Base-by-base conservation (phyloP, 2,888 invertebrate species). In the Monoplex corrugatus region DNA sequence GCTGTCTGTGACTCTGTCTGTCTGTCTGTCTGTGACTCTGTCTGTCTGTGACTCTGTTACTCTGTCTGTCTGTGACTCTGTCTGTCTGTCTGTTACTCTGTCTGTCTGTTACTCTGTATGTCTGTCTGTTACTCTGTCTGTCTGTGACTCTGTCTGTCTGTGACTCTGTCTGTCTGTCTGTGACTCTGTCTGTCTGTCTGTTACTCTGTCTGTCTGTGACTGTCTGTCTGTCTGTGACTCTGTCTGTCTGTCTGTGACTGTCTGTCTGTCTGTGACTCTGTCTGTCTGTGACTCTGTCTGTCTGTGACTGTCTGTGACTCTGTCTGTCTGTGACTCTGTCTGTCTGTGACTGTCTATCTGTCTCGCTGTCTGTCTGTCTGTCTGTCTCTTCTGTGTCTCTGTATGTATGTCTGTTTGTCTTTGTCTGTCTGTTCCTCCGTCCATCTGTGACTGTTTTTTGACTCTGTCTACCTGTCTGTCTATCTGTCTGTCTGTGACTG, bases 191-290 rank as follows among this genome's bases (percentile, higher is more conserved):
- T 23, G 16, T 23, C 3, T 63, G 8, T 3, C 3, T 63, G 63
- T 63, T 63, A 16, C 28, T 63, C 3, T 3, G 3, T 3, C n/a
- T 23, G 23, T 68, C 28, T 3, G 23, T 63, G 16, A 28, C 28
- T 63, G 28, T 63, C 28, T 68, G 68, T 68, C 28, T 68, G 68
- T 68, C 28, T 68, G 68, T 1, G 2, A 28, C 28, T 68, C 28
- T 63, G 68, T 68, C 16, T 75, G 72, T 75, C 32, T 75, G 72
- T 75, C 5, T 75, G 72, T 75, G 72, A 32, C 32, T 82, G 44
- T 44, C 3, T 45, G 43, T 82, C 28, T 43, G 43, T 44, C 10
- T n/a, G 83, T 45, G 83, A 28, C 32, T 45, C 43, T 83, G 83
- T 83, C n/a, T 45, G 44, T 83, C 35, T 75, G 75, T 13, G 75